Evolutionary conservation across 2,888 invertebrate genomes (phyloP), one percentile per base, ranked within the genome.

Genomic region (Monopis laevigella): DNA sequence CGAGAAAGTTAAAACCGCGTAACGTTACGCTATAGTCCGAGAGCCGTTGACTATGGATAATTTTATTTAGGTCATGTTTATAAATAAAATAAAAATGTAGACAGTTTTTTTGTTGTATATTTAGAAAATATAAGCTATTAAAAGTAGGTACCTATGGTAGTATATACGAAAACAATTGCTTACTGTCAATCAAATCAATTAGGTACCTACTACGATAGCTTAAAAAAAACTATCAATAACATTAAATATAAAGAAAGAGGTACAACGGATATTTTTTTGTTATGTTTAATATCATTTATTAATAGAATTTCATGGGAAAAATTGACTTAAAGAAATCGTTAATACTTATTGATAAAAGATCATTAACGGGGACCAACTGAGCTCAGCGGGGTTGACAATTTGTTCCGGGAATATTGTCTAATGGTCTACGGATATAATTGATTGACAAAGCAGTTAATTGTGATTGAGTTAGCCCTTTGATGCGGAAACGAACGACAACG

Each of bases 1-100:
- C 73, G 73, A 70, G 78, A 80, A 77, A 78, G 75, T 77, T 53
- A 58, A 51, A 57, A 51, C 56, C 61, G 73, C 73, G 73, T 73
- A 74, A 74, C 5, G 24, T 24, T 8, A 24, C 24, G 5, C 8
- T 24, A 24, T 24, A 8, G 24, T 24, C 24, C 24, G 6, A 24
- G 24, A 24, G 5, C 24, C 6, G 24, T 8, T 7, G 24, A 24
- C 24, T 24, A 8, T 5, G 24, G n/a, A n/a, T n/a, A n/a, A n/a
- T n/a, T n/a, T n/a, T n/a, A n/a, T n/a, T n/a, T n/a, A n/a, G n/a
- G n/a, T n/a, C n/a, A n/a, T n/a, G n/a, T n/a, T n/a, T n/a, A n/a
- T n/a, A n/a, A n/a, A n/a, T n/a, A n/a, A n/a, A n/a, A n/a, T n/a
- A n/a, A n/a, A n/a, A n/a, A n/a, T n/a, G n/a, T n/a, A n/a, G n/a